Evolutionary conservation across 2,797 vertebrate genomes (phyloP).

Genomic region (Lindbergichthys nudifrons): DNA sequence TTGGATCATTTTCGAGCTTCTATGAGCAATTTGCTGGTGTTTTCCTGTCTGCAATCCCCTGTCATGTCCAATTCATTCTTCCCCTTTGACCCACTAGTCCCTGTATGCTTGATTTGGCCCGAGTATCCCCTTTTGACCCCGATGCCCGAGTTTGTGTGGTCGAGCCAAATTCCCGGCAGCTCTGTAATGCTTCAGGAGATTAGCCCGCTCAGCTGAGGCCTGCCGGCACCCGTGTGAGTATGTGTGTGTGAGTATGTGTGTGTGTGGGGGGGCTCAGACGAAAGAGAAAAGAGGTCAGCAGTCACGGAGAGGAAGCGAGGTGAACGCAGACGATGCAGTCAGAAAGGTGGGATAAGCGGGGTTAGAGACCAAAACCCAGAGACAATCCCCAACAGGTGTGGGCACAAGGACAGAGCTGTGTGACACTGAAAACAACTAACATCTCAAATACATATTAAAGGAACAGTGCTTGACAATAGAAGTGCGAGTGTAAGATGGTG

Average conservation of each 20-base stretch:
- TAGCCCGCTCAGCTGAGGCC: conserved; percentile 80
- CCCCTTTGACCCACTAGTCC: conserved; percentile 47
- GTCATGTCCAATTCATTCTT: conserved; percentile 41
- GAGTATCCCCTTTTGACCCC: conserved; percentile 47
- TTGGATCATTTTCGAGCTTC: conserved; percentile 15
- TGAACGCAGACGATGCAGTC: conserved; percentile 21
- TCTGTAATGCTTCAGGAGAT: conserved; percentile 79
- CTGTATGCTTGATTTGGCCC: conserved; percentile 34
- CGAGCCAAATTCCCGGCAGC: conserved; percentile 76
- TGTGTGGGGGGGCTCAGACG: conserved; percentile 42
- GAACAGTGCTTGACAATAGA: too few relatives aligned
- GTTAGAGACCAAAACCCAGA: conserved; percentile 21
- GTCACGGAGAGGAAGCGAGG: conserved; percentile 42
- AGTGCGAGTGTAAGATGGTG: too few relatives aligned
- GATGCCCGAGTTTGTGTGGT: conserved; percentile 62
- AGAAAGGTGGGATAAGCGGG: conserved; percentile 22
- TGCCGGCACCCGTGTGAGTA: conserved; percentile 41
- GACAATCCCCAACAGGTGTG: background rate
- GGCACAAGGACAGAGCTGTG: conserved; percentile 11
- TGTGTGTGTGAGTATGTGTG: conserved; percentile 33
- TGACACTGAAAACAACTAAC: background rate
- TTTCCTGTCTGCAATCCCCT: conserved; percentile 11
- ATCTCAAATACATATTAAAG: background rate
- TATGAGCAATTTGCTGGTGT: conserved; percentile 19
- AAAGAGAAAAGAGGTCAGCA: conserved; percentile 68